These are phyloP conservation scores for Notiomystis cincta DNA, from an alignment of 2,113 vertebrate genomes.

Conservation along the genomic window DNA sequence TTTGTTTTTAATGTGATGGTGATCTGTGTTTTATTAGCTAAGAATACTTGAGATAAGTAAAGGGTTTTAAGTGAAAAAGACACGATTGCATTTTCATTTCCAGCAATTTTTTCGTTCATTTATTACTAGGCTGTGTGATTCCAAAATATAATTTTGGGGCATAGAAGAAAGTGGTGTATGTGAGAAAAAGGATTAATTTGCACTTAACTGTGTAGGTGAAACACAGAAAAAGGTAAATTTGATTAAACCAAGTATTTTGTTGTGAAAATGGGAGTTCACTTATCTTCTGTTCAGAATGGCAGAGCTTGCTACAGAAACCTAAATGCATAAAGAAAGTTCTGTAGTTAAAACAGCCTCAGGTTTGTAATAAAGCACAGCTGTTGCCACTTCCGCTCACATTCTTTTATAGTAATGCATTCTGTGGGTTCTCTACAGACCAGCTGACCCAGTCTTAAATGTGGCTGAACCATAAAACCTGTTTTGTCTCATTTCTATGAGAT, in stretches of 20 bases:
- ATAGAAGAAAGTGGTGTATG: neutral
- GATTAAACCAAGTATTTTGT: neutral
- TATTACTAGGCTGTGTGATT: neutral
- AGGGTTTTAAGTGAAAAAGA: neutral
- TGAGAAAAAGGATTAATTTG: neutral
- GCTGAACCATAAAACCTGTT: conserved; percentile 51
- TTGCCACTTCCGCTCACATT: conserved; percentile 4
- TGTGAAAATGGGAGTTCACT: neutral
- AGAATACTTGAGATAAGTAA: neutral
- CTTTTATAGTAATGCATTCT: neutral
- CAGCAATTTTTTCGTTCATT: neutral
- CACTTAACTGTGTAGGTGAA: neutral
- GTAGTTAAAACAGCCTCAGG: neutral
- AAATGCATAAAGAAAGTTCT: conserved; percentile 32
- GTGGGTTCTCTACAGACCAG: conserved; percentile 23
- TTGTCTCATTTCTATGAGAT: conserved; percentile 20
- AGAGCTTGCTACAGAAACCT: neutral
- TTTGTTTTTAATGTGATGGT: neutral
- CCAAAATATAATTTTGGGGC: neutral
- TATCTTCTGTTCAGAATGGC: neutral
- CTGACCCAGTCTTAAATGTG: conserved; percentile 52
- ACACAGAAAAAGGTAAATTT: neutral
- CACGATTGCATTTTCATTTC: neutral
- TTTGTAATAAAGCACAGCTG: conserved; percentile 38
- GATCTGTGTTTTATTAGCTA: neutral